Percentiles rank a stretch among this genome's conserved stretches.
phyloP scores from a whole-genome alignment of 2,113 vertebrate species.

The Sylvia atricapilla region DNA sequence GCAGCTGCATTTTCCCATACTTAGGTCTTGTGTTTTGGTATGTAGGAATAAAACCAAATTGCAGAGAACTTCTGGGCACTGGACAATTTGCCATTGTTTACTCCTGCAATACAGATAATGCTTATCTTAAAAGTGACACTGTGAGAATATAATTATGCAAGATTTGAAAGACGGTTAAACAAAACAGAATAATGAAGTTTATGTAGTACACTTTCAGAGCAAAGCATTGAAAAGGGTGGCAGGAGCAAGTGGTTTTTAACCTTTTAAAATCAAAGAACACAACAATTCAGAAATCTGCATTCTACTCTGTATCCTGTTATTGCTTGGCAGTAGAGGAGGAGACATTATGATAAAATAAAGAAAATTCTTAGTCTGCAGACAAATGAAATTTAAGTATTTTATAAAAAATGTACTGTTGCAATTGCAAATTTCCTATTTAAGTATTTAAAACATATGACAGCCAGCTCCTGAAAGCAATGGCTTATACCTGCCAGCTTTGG shows the following conservation, averaged over 20 bases:
- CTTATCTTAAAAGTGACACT: not conserved
- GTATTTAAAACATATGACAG: not conserved
- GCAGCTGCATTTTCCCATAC: not conserved
- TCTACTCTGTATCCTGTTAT: not conserved
- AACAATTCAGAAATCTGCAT: not conserved
- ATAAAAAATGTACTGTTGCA: not conserved
- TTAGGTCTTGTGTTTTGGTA: not conserved
- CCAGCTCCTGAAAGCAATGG: not conserved
- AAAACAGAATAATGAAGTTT: not conserved
- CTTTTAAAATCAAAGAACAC: not conserved
- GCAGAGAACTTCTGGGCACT: not conserved
- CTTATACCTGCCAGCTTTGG: not conserved
- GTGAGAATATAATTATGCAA: not conserved
- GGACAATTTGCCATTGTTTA: not conserved
- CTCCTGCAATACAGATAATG: not conserved
- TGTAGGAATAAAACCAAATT: not conserved
- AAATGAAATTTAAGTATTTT: not conserved
- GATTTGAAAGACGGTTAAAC: not conserved
- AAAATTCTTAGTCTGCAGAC: not conserved
- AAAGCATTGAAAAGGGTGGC: not conserved
- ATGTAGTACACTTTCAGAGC: not conserved
- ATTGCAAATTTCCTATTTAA: not conserved
- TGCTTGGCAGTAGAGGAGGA: not conserved
- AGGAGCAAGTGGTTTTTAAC: not conserved
- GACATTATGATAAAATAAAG: not conserved